These are phyloP conservation scores for Trichoplusia ni DNA, from an alignment of 1,140 invertebrate genomes.

Conservation along the genomic window DNA sequence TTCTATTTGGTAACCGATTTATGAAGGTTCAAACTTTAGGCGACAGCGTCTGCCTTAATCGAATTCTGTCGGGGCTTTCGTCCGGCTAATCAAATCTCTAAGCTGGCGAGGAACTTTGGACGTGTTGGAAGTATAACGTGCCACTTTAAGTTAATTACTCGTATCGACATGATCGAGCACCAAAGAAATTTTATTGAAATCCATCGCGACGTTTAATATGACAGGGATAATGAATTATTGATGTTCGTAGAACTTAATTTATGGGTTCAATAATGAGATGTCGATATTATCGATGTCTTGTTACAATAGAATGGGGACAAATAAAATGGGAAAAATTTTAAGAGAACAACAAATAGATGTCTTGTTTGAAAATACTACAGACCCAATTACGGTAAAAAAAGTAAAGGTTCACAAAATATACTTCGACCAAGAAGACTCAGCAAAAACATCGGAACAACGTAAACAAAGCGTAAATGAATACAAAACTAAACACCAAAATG, in stretches of 20 bases:
- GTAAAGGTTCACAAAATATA: not conserved
- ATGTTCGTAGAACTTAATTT: not conserved
- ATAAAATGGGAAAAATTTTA: no score
- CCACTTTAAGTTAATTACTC: conserved; percentile 12
- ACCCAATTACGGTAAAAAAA: no score
- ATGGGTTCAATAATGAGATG: not conserved
- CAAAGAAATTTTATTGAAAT: not conserved
- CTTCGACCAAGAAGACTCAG: not conserved
- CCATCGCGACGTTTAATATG: not conserved
- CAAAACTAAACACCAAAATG: conserved; percentile 23
- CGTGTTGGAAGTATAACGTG: conserved; percentile 7
- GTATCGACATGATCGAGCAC: conserved; percentile 8
- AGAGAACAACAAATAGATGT: no score
- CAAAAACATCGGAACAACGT: conserved; percentile 8
- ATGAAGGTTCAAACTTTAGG: conserved; percentile 37
- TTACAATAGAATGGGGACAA: no score
- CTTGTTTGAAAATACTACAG: no score
- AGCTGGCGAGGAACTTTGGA: conserved; percentile 18
- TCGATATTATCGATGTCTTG: no score
- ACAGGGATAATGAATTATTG: not conserved
- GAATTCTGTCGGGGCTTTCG: conserved; percentile 40
- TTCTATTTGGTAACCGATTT: conserved; percentile 40
- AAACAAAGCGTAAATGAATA: conserved; percentile 24
- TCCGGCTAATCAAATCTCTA: conserved; percentile 44
- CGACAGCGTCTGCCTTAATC: conserved; percentile 46